These are phyloP conservation scores for Catalaphyllia jardinei DNA, from an alignment of 64 coral and sea anemone genomes.

Conservation along the genomic window DNA sequence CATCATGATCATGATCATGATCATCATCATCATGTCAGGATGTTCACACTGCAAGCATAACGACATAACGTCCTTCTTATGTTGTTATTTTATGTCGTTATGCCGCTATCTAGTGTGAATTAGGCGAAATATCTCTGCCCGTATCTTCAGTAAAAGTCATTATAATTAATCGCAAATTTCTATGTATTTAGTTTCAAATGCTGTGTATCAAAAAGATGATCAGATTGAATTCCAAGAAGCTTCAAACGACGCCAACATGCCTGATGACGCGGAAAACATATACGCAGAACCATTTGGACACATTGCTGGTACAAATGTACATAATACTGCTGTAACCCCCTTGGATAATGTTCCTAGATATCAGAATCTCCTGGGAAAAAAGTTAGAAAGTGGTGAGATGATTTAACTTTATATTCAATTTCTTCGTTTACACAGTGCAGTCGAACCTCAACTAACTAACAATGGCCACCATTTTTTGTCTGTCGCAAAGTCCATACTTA, in stretches of 20 bases:
- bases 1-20: too few relatives aligned
- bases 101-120: too few relatives aligned
- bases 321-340: background rate
- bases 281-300: conserved; percentile 6
- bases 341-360: background rate
- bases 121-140: too few relatives aligned
- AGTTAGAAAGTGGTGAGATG: conserved; percentile 5
- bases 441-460: too few relatives aligned
- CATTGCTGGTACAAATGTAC: background rate
- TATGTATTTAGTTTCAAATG: conserved; percentile 18
- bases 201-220: conserved; percentile 20
- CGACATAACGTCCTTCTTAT: too few relatives aligned
- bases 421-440: background rate
- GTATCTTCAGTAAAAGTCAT: too few relatives aligned
- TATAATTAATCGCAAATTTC: background rate
- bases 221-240: background rate
- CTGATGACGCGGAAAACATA: background rate
- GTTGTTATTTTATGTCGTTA: too few relatives aligned
- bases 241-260: background rate
- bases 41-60: too few relatives aligned
- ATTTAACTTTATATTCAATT: background rate
- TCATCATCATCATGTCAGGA: too few relatives aligned
- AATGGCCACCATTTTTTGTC: too few relatives aligned
- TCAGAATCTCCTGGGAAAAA: background rate
- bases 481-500: too few relatives aligned